Conservation (phyloP, 2,888 invertebrate species). For the Orthosia gothica region DNA sequence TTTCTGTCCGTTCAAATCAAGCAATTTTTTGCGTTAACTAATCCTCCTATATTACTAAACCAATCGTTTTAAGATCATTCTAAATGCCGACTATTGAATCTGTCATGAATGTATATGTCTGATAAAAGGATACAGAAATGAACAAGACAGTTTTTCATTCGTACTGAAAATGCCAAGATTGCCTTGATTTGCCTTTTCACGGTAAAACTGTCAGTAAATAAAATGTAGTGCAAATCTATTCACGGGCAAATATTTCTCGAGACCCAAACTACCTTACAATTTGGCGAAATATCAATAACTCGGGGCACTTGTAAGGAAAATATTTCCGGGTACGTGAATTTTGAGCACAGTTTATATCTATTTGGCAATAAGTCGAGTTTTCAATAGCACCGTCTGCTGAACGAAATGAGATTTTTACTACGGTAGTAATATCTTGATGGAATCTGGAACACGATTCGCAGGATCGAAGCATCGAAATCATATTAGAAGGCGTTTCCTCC, state of each 20-base stretch:
- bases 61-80: neutral
- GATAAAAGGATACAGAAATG: neutral
- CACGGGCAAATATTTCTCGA: slow-evolving; percentile 43
- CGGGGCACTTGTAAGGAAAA: slow-evolving; percentile 68
- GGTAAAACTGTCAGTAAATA: slow-evolving; percentile 43
- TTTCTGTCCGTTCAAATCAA: neutral
- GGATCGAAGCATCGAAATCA: slow-evolving; percentile 67
- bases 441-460: slow-evolving; percentile 70
- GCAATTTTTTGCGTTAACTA: neutral
- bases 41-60: neutral
- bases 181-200: slow-evolving; percentile 16
- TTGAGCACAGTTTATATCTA: slow-evolving; percentile 75
- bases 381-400: slow-evolving; percentile 76
- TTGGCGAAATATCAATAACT: slow-evolving; percentile 71
- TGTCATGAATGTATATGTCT: neutral
- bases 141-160: slow-evolving; percentile 1
- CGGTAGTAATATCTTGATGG: slow-evolving; percentile 78
- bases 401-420: slow-evolving; percentile 80
- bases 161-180: slow-evolving; percentile 20
- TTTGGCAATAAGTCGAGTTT: slow-evolving; percentile 79
- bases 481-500: slow-evolving; percentile 68
- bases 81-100: neutral
- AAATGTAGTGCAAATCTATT: slow-evolving; percentile 25
- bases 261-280: slow-evolving; percentile 57
- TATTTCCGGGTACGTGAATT: slow-evolving; percentile 72